Evolutionary conservation across 2,888 invertebrate genomes (phyloP).

Genomic region (Spisula solida): DNA sequence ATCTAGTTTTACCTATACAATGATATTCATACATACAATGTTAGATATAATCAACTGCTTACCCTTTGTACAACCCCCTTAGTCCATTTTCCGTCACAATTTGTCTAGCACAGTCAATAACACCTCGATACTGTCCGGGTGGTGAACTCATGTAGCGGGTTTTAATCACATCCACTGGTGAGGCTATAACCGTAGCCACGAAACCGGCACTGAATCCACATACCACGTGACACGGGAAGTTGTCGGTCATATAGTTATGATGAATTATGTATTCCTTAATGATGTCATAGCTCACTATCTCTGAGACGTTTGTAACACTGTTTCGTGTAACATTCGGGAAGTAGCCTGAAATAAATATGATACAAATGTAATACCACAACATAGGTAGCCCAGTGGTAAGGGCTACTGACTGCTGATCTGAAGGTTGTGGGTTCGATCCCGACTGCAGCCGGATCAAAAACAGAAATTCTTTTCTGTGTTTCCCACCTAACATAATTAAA

Average conservation of each 20-base stretch:
- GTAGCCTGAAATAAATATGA: conserved; percentile 88
- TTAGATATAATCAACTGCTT: conserved; percentile 62
- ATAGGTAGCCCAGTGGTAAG: no score
- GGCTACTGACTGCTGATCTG: no score
- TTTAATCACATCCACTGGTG: conserved; percentile 91
- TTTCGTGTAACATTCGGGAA: conserved; percentile 91
- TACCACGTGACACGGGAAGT: conserved; percentile 90
- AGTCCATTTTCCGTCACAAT: conserved; percentile 90
- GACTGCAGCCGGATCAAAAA: no score
- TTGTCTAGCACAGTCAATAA: conserved; percentile 89
- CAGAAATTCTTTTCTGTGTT: no score
- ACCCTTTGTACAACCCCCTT: conserved; percentile 91
- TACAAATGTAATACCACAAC: not conserved
- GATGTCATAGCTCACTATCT: conserved; percentile 91
- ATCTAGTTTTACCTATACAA: no score
- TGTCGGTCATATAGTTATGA: conserved; percentile 89
- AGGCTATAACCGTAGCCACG: conserved; percentile 90
- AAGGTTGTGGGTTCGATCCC: no score
- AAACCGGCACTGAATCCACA: conserved; percentile 89
- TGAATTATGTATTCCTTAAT: conserved; percentile 90
- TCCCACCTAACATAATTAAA: no score
- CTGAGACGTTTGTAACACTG: conserved; percentile 91
- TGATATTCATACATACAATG: no score
- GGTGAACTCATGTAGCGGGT: conserved; percentile 91
- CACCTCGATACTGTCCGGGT: conserved; percentile 90